phyloP scores from a whole-genome alignment of 1,140 invertebrate genomes.

The Wasmannia auropunctata region DNA sequence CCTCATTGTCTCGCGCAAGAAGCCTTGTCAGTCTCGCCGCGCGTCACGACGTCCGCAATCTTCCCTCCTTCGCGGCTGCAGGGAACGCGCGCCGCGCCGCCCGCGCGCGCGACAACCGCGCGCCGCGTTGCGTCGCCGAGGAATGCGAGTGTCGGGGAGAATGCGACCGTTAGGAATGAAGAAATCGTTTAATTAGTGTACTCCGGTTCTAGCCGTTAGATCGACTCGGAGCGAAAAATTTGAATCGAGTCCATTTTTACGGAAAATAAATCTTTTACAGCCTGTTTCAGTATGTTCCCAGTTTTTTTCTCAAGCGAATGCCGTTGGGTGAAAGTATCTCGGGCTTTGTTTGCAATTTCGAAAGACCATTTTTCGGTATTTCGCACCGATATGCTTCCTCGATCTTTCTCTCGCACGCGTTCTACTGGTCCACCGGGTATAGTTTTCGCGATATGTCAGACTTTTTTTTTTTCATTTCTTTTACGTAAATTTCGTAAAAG shows the following conservation, averaged over 20 bases:
- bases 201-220: neutral
- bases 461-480: neutral
- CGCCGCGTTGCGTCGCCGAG: too few species aligned
- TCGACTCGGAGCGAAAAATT: neutral
- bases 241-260: neutral
- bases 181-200: slow-evolving; percentile 2
- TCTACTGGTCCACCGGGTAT: neutral
- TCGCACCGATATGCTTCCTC: neutral
- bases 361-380: neutral
- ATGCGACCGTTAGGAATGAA: neutral
- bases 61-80: neutral
- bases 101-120: too few species aligned
- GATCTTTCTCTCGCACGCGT: neutral
- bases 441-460: neutral
- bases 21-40: neutral
- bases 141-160: neutral
- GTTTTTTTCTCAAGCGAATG: neutral
- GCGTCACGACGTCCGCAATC: neutral
- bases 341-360: neutral
- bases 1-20: slow-evolving; percentile 3
- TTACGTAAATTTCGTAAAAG: slow-evolving; percentile 9
- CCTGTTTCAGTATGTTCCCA: too few species aligned
- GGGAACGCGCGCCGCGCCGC: neutral
- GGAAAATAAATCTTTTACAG: too few species aligned
- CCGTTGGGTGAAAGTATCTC: neutral